Percentiles rank a stretch among this genome's conserved stretches.
These are phyloP conservation scores for Agrochola litura DNA, from an alignment of 2,888 invertebrate genomes.

Conservation along the genomic window DNA sequence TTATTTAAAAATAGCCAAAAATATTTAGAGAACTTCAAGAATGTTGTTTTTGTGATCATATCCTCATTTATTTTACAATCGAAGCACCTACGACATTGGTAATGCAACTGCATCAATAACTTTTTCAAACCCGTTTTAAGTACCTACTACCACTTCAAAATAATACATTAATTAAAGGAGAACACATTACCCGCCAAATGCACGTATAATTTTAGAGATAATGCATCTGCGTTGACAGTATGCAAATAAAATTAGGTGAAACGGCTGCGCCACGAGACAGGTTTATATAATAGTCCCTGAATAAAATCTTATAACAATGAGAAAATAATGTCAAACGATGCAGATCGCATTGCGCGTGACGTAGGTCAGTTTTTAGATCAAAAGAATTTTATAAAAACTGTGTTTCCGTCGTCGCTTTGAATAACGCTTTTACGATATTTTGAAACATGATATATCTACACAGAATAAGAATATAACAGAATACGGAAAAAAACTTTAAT, in stretches of 20 bases:
- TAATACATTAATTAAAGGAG: conserved; percentile 5
- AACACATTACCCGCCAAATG: conserved; percentile 14
- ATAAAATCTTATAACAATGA: conserved; percentile 37
- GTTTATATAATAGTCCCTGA: conserved; percentile 25
- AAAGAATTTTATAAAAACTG: conserved; percentile 30
- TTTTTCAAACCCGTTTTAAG: background rate
- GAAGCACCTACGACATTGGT: background rate
- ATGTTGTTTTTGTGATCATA: background rate
- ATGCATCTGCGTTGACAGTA: conserved; percentile 35
- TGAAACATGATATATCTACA: background rate
- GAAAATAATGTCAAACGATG: conserved; percentile 36
- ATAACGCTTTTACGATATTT: conserved; percentile 12
- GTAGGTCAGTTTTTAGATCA: conserved; percentile 64
- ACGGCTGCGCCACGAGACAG: conserved; percentile 30
- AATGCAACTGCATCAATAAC: background rate
- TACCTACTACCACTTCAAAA: conserved; percentile 26
- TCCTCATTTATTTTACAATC: conserved; percentile 1
- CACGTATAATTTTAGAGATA: conserved; percentile 25
- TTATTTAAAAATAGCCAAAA: background rate
- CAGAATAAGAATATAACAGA: background rate
- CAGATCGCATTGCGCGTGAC: conserved; percentile 38
- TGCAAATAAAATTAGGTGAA: conserved; percentile 36
- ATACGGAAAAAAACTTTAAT: background rate
- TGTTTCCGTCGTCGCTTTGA: conserved; percentile 28
- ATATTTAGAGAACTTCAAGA: no score